phyloP scores from a whole-genome alignment of 2,888 invertebrate species.

The Eupithecia inturbata region DNA sequence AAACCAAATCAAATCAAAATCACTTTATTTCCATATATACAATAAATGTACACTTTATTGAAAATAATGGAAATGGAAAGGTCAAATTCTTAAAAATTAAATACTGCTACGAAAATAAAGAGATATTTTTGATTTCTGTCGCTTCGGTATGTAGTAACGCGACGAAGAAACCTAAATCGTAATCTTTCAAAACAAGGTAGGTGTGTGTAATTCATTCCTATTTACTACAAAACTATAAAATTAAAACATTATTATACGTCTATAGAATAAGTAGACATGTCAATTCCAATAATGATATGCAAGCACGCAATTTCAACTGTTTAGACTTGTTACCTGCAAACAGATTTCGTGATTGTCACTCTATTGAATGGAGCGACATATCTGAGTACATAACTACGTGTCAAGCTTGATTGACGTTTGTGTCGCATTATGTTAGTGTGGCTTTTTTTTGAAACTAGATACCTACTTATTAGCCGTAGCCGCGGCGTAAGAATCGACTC shows the following conservation, averaged over 20 bases:
- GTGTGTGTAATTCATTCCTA: not conserved
- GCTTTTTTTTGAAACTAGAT: slow-evolving; percentile 20
- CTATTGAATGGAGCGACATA: slow-evolving; percentile 36
- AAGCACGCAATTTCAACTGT: slow-evolving; percentile 37
- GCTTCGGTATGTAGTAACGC: too few species aligned
- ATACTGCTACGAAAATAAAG: too few species aligned
- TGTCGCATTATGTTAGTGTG: slow-evolving; percentile 38
- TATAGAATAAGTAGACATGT: slow-evolving; percentile 19
- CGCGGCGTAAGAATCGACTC: not conserved
- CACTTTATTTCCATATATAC: too few species aligned
- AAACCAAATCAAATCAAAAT: too few species aligned
- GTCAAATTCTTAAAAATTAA: too few species aligned
- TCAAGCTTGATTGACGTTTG: slow-evolving; percentile 43
- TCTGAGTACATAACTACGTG: slow-evolving; percentile 28
- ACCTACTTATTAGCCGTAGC: not conserved
- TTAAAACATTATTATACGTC: slow-evolving; percentile 20
- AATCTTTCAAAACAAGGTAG: too few species aligned
- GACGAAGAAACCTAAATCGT: too few species aligned
- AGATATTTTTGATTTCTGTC: too few species aligned
- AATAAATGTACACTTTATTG: too few species aligned
- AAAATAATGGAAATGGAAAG: too few species aligned
- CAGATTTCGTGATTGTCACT: slow-evolving; percentile 39
- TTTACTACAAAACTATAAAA: slow-evolving; percentile 21
- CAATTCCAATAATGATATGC: slow-evolving; percentile 36
- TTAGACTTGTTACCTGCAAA: slow-evolving; percentile 26